Base-by-base conservation (phyloP, 2,113 vertebrate genomes). In the Coptodon bakossiorum region DNA sequence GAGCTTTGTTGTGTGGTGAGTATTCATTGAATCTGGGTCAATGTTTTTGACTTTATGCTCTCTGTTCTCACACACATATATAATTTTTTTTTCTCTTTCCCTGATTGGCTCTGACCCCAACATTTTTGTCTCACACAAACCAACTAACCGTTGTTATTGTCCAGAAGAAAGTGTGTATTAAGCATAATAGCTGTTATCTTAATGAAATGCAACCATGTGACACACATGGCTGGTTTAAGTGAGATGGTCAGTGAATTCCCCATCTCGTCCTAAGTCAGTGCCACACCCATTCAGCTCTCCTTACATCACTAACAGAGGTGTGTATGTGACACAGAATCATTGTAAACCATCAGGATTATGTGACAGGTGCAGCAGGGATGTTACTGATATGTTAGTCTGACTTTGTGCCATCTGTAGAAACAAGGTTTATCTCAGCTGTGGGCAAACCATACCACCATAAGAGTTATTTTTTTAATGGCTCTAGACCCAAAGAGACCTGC, bases 1-100 rank as follows among this genome's bases (percentile, higher is more conserved):
- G 98, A 99, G 96, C 95, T 98, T 88, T 99, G 99, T 89, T 99
- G 99, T 94, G 97, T 99, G 97, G 99, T 99, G 93, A 97, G 98
- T 95, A 3, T 34, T 24, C 4, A 31, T 9, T 3, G 16, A 56
- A 17, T 16, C n/a, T 6, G 6, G 9, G 17, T 38, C 12, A 14
- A 3, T 52, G 17, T 38, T 40, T 66, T 80, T 5, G 34, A 22
- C 31, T 22, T 54, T 11, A n/a, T 61, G 17, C 10, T 63, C 29
- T 57, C 38, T 73, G 7, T 45, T 48, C 6, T 29, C 68, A 2
- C 9, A 76, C 66, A 71, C 22, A 29, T 1, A 6, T 0, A 6
- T 7, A 66, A 38, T n/a, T n/a, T 1, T n/a, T 27, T 27, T 29
- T 10, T 29, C 4, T 29, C 14, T 48, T 48, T 29, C 24, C 24